Evolutionary conservation across 2,888 invertebrate genomes (phyloP).

Genomic region (Bellardia bayeri): DNA sequence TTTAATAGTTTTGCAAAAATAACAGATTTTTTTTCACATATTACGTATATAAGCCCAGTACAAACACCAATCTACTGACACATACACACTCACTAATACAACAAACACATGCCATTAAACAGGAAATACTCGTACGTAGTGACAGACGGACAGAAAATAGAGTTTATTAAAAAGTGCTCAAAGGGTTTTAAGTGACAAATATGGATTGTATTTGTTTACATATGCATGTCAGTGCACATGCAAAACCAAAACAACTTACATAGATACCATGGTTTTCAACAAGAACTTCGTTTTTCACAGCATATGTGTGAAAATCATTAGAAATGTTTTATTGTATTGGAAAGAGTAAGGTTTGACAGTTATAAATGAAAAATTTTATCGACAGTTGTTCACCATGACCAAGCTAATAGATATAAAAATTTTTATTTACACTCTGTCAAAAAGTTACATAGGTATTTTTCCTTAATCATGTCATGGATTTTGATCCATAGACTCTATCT

Average conservation of each 20-base stretch:
- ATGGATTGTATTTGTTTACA: slow-evolving; percentile 72
- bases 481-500: too few relatives aligned
- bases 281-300: too few relatives aligned
- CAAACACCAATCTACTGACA: neutral
- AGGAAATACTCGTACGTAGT: slow-evolving; percentile 39
- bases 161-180: slow-evolving; percentile 75
- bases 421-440: too few relatives aligned
- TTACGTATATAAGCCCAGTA: slow-evolving; percentile 37
- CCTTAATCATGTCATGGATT: too few relatives aligned
- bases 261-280: neutral
- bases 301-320: too few relatives aligned
- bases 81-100: neutral
- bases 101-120: slow-evolving; percentile 62
- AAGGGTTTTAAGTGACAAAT: slow-evolving; percentile 74
- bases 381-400: too few relatives aligned
- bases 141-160: slow-evolving; percentile 39
- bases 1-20: slow-evolving; percentile 17
- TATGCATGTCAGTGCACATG: slow-evolving; percentile 61
- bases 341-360: too few relatives aligned
- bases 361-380: too few relatives aligned
- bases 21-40: neutral
- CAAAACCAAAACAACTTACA: neutral
- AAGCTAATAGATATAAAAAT: too few relatives aligned
- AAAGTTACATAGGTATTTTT: too few relatives aligned
- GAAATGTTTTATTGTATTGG: too few relatives aligned